Evolutionary conservation across 1,140 invertebrate genomes (phyloP).

Genomic region (Halyomorpha halys): DNA sequence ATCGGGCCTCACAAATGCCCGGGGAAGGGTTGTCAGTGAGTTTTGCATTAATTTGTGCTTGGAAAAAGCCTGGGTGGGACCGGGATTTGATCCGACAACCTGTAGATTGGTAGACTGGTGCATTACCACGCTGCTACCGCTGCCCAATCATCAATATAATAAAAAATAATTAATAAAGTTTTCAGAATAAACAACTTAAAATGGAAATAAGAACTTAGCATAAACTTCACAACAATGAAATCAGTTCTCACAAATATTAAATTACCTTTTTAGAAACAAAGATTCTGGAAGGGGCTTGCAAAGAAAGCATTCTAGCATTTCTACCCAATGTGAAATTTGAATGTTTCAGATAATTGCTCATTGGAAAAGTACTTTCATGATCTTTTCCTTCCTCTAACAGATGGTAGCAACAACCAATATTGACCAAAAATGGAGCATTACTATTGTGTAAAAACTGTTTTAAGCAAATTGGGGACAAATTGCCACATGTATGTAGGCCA

Average conservation of each 20-base stretch:
- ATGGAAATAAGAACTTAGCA: neutral
- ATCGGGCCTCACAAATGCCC: too few species aligned
- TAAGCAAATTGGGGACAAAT: slow-evolving; percentile 62
- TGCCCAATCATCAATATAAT: too few species aligned
- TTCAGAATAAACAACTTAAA: neutral
- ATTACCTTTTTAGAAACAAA: slow-evolving; percentile 41
- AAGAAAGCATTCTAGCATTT: slow-evolving; percentile 71
- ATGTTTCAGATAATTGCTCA: slow-evolving; percentile 50
- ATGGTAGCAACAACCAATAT: slow-evolving; percentile 86
- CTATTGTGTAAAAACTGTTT: slow-evolving; percentile 54
- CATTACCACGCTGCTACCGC: too few species aligned
- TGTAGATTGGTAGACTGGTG: too few species aligned
- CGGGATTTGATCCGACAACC: too few species aligned
- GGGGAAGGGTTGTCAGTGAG: too few species aligned
- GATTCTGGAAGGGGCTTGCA: slow-evolving; percentile 61
- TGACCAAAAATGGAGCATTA: slow-evolving; percentile 52
- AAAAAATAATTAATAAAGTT: too few species aligned
- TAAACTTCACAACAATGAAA: slow-evolving; percentile 2
- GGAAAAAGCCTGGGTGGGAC: too few species aligned
- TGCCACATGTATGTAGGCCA: slow-evolving; percentile 84
- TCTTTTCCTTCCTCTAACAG: slow-evolving; percentile 52
- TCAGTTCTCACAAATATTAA: neutral
- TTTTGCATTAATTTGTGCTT: too few species aligned
- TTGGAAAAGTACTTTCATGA: slow-evolving; percentile 47
- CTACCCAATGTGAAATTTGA: slow-evolving; percentile 49